These are phyloP conservation scores for Catharus ustulatus DNA, from an alignment of 2,797 vertebrate genomes.

Conservation along the genomic window DNA sequence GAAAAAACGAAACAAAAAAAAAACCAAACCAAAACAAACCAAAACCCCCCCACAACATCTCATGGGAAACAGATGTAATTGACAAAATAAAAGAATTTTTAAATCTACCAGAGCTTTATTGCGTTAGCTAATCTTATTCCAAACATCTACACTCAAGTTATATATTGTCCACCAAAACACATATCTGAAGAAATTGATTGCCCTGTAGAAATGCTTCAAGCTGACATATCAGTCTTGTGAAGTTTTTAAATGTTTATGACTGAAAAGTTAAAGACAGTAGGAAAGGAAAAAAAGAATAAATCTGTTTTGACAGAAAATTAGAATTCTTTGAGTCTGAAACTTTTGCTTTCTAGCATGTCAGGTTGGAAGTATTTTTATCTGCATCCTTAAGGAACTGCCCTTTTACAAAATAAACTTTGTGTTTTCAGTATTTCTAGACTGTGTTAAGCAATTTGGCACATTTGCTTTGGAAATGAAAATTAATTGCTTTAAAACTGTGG, in stretches of 20 bases:
- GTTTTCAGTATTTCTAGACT: neutral
- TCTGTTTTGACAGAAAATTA: neutral
- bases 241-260: neutral
- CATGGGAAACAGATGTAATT: conserved; percentile 4
- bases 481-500: neutral
- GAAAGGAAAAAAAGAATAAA: neutral
- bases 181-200: neutral
- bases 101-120: neutral
- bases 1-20: neutral
- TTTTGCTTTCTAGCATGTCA: neutral
- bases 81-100: conserved; percentile 14
- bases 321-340: neutral
- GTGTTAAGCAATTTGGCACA: neutral
- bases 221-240: neutral
- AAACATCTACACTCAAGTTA: neutral
- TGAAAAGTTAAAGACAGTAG: neutral
- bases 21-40: neutral
- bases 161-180: neutral
- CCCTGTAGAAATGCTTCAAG: neutral
- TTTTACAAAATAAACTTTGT: neutral
- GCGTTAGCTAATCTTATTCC: neutral
- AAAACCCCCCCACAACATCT: neutral
- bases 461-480: neutral
- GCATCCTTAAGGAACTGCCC: neutral
- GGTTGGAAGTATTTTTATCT: neutral